These are phyloP conservation scores for Aptenodytes forsteri DNA, from an alignment of 2,113 vertebrate genomes.

Conservation along the genomic window DNA sequence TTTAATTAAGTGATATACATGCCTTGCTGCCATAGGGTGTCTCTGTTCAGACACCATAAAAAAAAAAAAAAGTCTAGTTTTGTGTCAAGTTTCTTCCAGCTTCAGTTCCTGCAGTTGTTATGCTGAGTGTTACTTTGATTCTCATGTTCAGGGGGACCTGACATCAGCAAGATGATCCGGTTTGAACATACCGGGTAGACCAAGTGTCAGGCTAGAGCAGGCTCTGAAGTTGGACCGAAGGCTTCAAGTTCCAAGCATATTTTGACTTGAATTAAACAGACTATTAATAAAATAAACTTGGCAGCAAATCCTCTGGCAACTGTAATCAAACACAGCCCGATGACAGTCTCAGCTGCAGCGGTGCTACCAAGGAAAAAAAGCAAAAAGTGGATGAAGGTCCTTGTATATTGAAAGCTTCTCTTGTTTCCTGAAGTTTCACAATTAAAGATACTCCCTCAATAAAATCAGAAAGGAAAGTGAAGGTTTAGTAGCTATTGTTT, in stretches of 20 bases:
- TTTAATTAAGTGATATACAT: neutral
- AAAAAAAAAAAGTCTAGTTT: neutral
- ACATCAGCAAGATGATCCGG: neutral
- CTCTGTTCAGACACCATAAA: neutral
- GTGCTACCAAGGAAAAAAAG: neutral
- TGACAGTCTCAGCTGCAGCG: neutral
- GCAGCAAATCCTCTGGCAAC: neutral
- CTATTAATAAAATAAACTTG: neutral
- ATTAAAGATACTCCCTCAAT: neutral
- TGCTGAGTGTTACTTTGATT: neutral
- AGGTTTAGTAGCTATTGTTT: neutral
- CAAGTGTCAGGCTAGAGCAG: neutral
- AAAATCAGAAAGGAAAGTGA: neutral
- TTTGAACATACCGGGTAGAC: neutral
- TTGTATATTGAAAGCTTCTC: neutral
- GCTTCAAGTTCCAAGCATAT: neutral
- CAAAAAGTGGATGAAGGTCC: neutral
- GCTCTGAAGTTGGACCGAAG: neutral
- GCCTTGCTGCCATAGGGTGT: neutral
- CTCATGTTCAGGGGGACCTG: neutral
- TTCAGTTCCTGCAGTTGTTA: neutral
- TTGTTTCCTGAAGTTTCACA: neutral
- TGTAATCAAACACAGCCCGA: neutral
- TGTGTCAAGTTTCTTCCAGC: neutral
- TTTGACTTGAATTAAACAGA: neutral